Percentiles rank a stretch among this genome's conserved stretches.
phyloP scores from a whole-genome alignment of 2,797 vertebrate species.

The Acestrorhynchus altus region DNA sequence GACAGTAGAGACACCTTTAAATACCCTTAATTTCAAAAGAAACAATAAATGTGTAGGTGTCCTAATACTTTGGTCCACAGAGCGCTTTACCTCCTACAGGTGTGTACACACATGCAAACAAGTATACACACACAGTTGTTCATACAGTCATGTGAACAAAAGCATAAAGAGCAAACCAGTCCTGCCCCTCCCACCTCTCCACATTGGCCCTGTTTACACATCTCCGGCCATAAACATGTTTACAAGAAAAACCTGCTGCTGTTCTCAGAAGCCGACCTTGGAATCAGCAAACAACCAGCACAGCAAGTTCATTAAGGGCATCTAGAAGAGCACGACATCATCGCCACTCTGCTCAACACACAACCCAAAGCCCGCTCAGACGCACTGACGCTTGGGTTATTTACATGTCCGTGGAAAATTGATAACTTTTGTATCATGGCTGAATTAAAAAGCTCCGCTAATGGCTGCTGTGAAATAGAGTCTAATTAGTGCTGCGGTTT shows the following conservation, averaged over 20 bases:
- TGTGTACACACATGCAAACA: constrained; percentile 40
- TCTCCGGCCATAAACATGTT: constrained; percentile 78
- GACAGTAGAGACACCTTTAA: too few relatives aligned
- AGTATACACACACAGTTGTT: constrained; percentile 42
- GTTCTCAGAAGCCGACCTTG: constrained; percentile 79
- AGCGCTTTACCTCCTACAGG: constrained; percentile 44
- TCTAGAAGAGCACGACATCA: constrained; percentile 55
- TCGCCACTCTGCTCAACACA: constrained; percentile 40
- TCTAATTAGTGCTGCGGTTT: constrained; percentile 56
- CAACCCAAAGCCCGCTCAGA: constrained; percentile 11
- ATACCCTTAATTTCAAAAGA: too few relatives aligned
- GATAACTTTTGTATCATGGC: constrained; percentile 39
- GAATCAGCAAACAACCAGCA: constrained; percentile 73
- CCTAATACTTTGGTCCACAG: too few relatives aligned
- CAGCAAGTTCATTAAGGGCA: constrained; percentile 76
- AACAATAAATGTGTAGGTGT: too few relatives aligned
- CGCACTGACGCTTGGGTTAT: constrained; percentile 25
- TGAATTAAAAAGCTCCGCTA: constrained; percentile 49
- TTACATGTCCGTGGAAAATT: constrained; percentile 55
- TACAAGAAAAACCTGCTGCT: constrained; percentile 69
- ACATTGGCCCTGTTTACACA: constrained; percentile 75
- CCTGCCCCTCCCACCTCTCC: constrained; percentile 66
- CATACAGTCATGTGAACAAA: constrained; percentile 47
- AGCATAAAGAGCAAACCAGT: constrained; percentile 54
- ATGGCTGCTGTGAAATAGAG: constrained; percentile 53